Evolutionary conservation across 2,797 vertebrate species (phyloP).

Genomic region (Rousettus madagascariensis): DNA sequence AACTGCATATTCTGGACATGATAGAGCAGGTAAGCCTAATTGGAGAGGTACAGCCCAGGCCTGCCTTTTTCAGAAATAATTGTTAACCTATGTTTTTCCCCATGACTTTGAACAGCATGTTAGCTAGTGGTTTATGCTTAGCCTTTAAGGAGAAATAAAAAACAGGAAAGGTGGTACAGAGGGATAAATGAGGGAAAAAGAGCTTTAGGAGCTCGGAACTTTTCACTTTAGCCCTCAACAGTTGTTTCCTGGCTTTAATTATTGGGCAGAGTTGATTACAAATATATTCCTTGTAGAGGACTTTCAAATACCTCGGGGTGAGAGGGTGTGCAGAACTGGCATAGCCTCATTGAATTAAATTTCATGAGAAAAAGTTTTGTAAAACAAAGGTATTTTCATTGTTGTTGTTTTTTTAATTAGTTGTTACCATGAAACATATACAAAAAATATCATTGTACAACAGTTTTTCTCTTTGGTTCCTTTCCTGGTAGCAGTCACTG

Average conservation of each 20-base stretch:
- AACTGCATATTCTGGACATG: constrained; percentile 69
- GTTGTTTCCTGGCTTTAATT: constrained; percentile 32
- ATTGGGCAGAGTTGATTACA: not conserved
- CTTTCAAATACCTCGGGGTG: not conserved
- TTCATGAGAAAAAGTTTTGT: constrained; percentile 29
- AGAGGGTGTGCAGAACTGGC: not conserved
- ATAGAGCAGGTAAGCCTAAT: constrained; percentile 68
- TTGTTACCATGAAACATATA: constrained; percentile 16
- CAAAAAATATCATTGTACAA: not conserved
- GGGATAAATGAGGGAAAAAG: not conserved
- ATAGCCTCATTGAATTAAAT: constrained; percentile 21
- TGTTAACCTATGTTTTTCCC: not conserved
- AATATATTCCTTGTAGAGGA: not conserved
- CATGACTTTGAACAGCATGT: not conserved
- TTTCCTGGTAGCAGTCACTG: not conserved
- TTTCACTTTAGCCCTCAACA: not conserved
- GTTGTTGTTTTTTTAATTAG: constrained; percentile 7
- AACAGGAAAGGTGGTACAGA: not conserved
- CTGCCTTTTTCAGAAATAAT: not conserved
- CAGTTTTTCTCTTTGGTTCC: not conserved
- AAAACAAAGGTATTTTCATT: not conserved
- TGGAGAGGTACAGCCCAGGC: not conserved
- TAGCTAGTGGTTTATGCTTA: not conserved
- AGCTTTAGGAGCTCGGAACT: not conserved
- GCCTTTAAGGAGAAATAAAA: not conserved